Conservation (phyloP, 2,113 vertebrate species). For the Lathamus discolor region DNA sequence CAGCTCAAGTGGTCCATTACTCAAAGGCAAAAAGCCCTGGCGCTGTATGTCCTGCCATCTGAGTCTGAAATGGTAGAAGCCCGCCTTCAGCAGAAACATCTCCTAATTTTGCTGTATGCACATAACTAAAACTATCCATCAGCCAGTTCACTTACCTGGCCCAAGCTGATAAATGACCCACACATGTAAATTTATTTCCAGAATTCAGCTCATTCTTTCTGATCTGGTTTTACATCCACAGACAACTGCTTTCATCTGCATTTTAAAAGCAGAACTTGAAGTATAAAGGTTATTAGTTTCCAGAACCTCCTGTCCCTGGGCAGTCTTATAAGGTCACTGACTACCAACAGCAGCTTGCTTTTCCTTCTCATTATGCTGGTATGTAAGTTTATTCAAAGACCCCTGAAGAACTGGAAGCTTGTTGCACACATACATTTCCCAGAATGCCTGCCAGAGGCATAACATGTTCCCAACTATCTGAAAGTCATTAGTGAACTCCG, state of each 20-base stretch:
- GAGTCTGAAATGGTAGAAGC: not conserved
- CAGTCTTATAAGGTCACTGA: not conserved
- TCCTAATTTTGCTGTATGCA: not conserved
- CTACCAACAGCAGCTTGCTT: not conserved
- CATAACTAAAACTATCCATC: not conserved
- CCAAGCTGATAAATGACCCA: not conserved
- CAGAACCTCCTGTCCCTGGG: not conserved
- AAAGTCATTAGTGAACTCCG: not conserved
- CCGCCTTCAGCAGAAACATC: not conserved
- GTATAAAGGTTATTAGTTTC: not conserved
- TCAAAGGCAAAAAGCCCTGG: not conserved
- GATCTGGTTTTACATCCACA: not conserved
- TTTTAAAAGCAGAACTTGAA: not conserved
- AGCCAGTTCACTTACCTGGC: not conserved
- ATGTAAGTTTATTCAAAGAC: not conserved
- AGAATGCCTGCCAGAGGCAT: not conserved
- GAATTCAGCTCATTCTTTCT: not conserved
- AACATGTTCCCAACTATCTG: not conserved
- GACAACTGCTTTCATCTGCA: not conserved
- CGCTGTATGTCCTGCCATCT: not conserved
- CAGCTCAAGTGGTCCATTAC: not conserved
- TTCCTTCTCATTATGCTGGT: not conserved
- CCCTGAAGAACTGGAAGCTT: not conserved
- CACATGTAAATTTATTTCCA: not conserved
- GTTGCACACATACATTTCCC: constrained; percentile 9